These are phyloP conservation scores for Bostrychus sinensis DNA, from an alignment of 2,113 vertebrate genomes.

Conservation along the genomic window DNA sequence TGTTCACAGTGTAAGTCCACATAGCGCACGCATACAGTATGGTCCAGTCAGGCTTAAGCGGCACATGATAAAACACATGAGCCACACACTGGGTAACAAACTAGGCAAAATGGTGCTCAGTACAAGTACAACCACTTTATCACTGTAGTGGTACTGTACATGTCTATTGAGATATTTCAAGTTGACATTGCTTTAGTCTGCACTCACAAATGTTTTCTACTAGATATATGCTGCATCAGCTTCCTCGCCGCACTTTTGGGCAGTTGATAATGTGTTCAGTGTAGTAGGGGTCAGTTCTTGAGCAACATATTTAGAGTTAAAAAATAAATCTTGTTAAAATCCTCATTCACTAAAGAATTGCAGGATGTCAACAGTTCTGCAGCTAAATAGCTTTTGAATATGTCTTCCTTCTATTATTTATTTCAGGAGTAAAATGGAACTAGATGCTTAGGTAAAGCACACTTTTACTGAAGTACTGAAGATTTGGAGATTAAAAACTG, in stretches of 20 bases:
- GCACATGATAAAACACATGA: constrained; percentile 13
- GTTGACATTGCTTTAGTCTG: constrained; percentile 2
- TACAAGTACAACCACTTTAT: constrained; percentile 1
- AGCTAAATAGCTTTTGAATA: neutral
- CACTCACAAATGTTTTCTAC: constrained; percentile 15
- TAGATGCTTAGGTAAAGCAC: no score
- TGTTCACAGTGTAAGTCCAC: constrained; percentile 70
- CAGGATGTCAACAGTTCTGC: constrained; percentile 13
- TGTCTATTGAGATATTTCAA: neutral
- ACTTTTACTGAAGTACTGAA: no score
- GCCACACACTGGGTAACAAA: neutral
- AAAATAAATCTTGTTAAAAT: constrained; percentile 21
- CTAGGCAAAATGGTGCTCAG: constrained; percentile 5
- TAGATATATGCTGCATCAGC: constrained; percentile 58
- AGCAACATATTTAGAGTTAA: constrained; percentile 16
- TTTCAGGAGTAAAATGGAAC: neutral
- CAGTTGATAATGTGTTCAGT: constrained; percentile 16
- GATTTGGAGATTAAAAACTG: no score
- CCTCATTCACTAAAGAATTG: constrained; percentile 12
- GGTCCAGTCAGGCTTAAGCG: neutral
- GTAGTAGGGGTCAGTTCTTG: constrained; percentile 13
- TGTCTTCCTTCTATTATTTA: neutral
- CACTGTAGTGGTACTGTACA: neutral
- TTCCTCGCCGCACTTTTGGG: constrained; percentile 42
- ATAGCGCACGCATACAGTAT: constrained; percentile 1